These are phyloP conservation scores for Electrona antarctica DNA, from an alignment of 2,113 vertebrate genomes.

Conservation along the genomic window DNA sequence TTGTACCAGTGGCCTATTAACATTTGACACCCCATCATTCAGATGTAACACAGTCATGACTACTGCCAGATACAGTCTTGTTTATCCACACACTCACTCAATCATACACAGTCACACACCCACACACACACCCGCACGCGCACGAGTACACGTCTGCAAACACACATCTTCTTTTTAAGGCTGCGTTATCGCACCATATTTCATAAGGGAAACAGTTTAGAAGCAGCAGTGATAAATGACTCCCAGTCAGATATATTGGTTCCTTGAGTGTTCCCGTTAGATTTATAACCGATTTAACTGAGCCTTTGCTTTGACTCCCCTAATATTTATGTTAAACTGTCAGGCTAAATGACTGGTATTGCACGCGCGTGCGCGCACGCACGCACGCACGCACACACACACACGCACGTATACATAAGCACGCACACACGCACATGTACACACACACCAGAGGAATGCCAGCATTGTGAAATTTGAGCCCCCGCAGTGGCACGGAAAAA, in stretches of 20 bases:
- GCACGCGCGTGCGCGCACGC: conserved; percentile 2
- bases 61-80: neutral
- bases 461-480: conserved; percentile 66
- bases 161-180: neutral
- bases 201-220: neutral
- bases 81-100: neutral
- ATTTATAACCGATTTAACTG: neutral
- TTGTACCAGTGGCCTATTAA: neutral
- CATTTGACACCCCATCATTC: neutral
- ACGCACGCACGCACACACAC: conserved; percentile 5
- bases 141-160: neutral
- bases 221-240: neutral
- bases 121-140: neutral
- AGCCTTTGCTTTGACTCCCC: neutral
- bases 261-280: neutral
- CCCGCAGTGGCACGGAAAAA: conserved; percentile 33
- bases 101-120: neutral
- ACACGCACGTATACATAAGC: neutral
- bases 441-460: conserved; percentile 28
- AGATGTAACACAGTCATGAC: neutral
- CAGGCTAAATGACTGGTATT: conserved; percentile 9
- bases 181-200: neutral
- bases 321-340: conserved; percentile 18
- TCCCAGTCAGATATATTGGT: neutral
- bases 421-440: neutral